Base-by-base conservation (phyloP, 1,140 invertebrate species). In the Monomorium pharaonis region DNA sequence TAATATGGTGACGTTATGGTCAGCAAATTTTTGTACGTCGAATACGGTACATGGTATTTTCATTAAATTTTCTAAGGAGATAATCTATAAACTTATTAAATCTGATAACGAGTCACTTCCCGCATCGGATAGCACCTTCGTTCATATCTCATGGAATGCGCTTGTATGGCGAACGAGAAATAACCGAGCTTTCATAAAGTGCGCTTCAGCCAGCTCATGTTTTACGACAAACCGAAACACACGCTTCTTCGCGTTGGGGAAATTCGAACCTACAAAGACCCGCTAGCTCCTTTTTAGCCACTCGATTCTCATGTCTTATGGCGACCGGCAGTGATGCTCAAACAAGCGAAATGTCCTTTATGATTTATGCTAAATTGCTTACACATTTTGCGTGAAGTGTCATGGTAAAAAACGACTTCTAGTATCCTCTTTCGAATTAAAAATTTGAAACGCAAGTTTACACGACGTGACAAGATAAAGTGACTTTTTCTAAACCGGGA, bases 261-360 rank as follows among this genome's bases (percentile, higher is more conserved):
- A 89, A 89, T 89, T 89, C 65, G 87, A 89, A 63, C 88, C 72
- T 60, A 86, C 84, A 86, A 86, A 89, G 76, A 18, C 76, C 76
- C 27, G 51, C 51, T 54, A 60, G 78, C 77, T 89, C 63, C 77
- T 77, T 89, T 89, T 89, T 67, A 86, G 63, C 70, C 42, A 83
- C 51, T 67, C 88, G 58, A 86, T 74, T 89, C 51, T 77, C 9
- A 60, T 80, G 87, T 58, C 58, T 83, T 83, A 86, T 83, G 72
- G 84, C 72, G 75, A 37, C 72, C 56, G 63, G n/a, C 88, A 88
- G 84, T 88, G 76, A 83, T 49, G 84, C 76, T 86, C 77, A 88
- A 86, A 49, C 76, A 24, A 56, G 37, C 9, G 10, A 1, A 49
- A 42, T 65, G 30, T 47, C 67, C 44, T 47, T 42, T 42, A 30